Base-by-base conservation (phyloP, 2,113 vertebrate species). In the Cololabis saira region DNA sequence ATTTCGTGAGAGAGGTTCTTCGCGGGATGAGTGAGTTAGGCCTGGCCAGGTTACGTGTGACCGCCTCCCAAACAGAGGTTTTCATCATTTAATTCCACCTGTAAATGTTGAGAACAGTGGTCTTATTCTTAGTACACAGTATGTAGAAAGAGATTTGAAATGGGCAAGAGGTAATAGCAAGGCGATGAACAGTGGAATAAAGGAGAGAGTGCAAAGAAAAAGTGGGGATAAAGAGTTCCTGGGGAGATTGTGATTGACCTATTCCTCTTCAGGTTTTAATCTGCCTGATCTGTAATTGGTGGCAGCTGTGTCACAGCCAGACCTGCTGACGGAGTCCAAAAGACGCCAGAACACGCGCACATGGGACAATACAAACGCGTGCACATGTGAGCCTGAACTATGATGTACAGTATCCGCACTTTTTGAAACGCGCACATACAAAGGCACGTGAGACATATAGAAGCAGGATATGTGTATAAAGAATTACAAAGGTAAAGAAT, bases 251-350 rank as follows among this genome's bases (percentile, higher is more conserved):
- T 79, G 80, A 85, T 89, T 86, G 59, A 73, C 67, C 74, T 16
- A 13, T 18, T 54, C 16, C 52, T 54, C 27, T 82, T 45, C 71
- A 71, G 69, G 57, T 79, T 83, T 79, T 86, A 89, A 87, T 88
- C 82, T 84, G 63, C 50, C 59, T 81, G 33, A 80, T 84, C 81
- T 87, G 77, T 67, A 82, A 80, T 86, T 85, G 74, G 67, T 50
- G 37, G 58, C 65, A 67, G 78, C 81, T 67, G 68, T 69, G 79
- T 71, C 79, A 57, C 81, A 86, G 71, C 56, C 52, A 80, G 79
- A 67, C 61, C 66, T 47, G 67, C 67, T 57, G 40, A 48, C 13
- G 58, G 52, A 70, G 60, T 56, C 15, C 1, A 67, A 69, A 55
- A 15, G 21, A 53, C 27, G 14, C 33, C 2, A n/a, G 13, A 27